Base-by-base conservation (phyloP, 2,888 invertebrate species). In the Glaucopsyche alexis region DNA sequence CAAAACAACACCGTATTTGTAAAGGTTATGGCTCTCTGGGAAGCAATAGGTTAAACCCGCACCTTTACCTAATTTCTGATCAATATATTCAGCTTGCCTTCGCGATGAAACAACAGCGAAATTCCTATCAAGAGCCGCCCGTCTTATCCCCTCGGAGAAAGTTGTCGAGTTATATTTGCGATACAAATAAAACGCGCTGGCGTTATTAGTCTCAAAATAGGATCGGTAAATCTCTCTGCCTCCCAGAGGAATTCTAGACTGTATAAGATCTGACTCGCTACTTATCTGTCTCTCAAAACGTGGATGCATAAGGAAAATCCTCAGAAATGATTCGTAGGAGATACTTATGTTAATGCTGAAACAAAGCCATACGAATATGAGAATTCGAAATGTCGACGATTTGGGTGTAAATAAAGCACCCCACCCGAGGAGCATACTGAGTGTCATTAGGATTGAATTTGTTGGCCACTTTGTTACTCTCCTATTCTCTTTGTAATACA, bases 281-380 rank as follows among this genome's bases (percentile, higher is more conserved):
- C 87, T 87, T 85, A 93, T 91, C 87, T 93, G 93, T 83, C 89
- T 93, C 80, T 90, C 91, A 80, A 87, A 93, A 81, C 93, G 86
- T 76, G 93, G 93, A 78, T 93, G 91, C 88, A 93, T 93, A 85
- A 93, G 80, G 83, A 92, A 93, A 82, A 87, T 92, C 82, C 93
- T 87, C 74, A 93, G 86, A 80, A 93, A 91, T 78, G 93, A 93
- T 82, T 90, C 92, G 82, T 93, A 93, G 65, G 91, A 89, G 79
- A 93, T 92, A 76, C 87, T 87, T 86, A 93, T 88, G 85, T 91
- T 93, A 80, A 93, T 84, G 77, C 92, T 90, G 81, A 93, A 93
- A 80, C 87, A 87, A 38, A 93, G 85, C 93, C 93, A 93, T 77
- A 84, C 81, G 72, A 93, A 88, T 78, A 93, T 84, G 76, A 93